phyloP scores from a whole-genome alignment of 2,113 vertebrate genomes.

The Caranx melampygus region DNA sequence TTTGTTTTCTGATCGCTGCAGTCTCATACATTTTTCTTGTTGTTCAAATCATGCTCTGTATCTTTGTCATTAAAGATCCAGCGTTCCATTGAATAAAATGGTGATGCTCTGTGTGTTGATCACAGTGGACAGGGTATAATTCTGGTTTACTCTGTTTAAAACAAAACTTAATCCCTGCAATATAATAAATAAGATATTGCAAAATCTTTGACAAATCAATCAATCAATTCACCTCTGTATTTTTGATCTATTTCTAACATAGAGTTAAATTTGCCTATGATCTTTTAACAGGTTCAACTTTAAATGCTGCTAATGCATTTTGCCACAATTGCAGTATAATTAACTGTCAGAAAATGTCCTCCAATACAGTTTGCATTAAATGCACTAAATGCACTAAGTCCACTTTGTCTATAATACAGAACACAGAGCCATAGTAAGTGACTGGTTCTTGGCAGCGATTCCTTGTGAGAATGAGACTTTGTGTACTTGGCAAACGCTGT shows the following conservation, averaged over 20 bases:
- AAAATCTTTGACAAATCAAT: neutral
- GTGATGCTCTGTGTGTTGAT: slow-evolving; percentile 3
- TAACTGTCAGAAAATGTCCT: slow-evolving; percentile 34
- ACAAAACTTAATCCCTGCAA: neutral
- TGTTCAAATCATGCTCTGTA: slow-evolving; percentile 12
- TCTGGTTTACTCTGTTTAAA: neutral
- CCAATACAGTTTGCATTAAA: slow-evolving; percentile 12
- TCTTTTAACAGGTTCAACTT: slow-evolving; percentile 7
- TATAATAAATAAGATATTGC: too few relatives aligned
- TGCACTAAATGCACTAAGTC: slow-evolving; percentile 27
- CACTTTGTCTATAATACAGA: slow-evolving; percentile 31
- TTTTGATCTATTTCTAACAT: neutral
- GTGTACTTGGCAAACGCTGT: slow-evolving; percentile 25
- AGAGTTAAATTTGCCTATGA: neutral
- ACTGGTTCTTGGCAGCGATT: slow-evolving; percentile 20
- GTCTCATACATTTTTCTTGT: neutral
- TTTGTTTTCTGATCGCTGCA: slow-evolving; percentile 29
- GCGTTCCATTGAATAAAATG: slow-evolving; percentile 14
- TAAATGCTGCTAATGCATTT: neutral
- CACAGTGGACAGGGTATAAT: neutral
- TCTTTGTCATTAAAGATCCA: slow-evolving; percentile 18
- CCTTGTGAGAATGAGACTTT: neutral
- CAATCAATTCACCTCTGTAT: neutral
- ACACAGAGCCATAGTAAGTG: slow-evolving; percentile 8
- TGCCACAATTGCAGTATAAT: slow-evolving; percentile 11